Evolutionary conservation across 2,888 invertebrate species (phyloP), one percentile per base, ranked within the genome.

Genomic region (Hypomecis atomaria): DNA sequence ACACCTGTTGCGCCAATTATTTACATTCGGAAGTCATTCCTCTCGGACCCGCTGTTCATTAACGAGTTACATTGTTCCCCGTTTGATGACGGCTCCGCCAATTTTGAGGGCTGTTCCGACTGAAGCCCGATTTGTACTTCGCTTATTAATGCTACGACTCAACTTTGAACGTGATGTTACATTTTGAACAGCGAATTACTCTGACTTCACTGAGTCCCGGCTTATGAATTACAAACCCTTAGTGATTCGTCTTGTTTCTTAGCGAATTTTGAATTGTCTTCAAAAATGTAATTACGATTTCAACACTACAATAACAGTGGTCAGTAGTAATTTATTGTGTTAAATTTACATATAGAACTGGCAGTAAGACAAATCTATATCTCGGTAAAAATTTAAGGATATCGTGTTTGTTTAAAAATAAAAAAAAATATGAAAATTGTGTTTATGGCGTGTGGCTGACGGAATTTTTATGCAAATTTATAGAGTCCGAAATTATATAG

Each of bases 1-100:
- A 82, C 88, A 90, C 89, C 88, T 89, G 89, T 90, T 90, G 87
- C 83, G 87, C 86, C 87, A 89, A 89, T 88, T 89, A 89, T 88
- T 90, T 87, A 88, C 87, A 85, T 86, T 87, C 84, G 82, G 85
- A 86, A 87, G 85, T 86, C 78, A 84, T 89, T 85, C 77, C 78
- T 87, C 79, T 71, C 66, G 61, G 58, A 66, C 63, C 56, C 63
- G 53, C 50, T 62, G 60, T 69, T 69, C 61, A 67, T 71, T 69
- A 71, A 65, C 67, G 70, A 71, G 67, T 71, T 74, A 71, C 71
- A 73, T 72, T 71, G 71, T 67, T 67, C 60, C 40, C 57, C 54
- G 60, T 65, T 61, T 65, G 60, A 65, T 60, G 52, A 61, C 42
- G 53, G 43, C 47, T 37, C 47, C 60, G 43, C 8, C 50, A 38